Evolutionary conservation across 2,888 invertebrate species (phyloP).

Genomic region (Cheiracanthium punctorium): DNA sequence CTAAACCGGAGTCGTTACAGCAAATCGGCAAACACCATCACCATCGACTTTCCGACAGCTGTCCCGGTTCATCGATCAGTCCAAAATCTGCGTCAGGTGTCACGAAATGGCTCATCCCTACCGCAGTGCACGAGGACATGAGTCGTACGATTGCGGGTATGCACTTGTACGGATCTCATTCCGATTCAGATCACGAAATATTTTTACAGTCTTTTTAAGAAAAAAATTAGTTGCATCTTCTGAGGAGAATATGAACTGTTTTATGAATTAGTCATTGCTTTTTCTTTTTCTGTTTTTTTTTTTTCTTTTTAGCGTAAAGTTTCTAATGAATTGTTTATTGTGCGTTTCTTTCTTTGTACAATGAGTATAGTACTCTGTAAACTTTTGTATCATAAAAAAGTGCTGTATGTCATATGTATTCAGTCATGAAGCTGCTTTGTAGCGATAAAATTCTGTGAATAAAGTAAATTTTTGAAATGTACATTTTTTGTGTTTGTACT

Average conservation of each 20-base stretch:
- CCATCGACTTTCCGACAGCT: too few relatives aligned
- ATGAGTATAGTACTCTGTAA: not conserved
- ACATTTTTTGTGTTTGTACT: too few relatives aligned
- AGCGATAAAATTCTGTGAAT: too few relatives aligned
- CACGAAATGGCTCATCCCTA: conserved; percentile 61
- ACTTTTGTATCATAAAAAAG: not conserved
- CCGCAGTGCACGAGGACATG: conserved; percentile 64
- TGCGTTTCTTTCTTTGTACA: too few relatives aligned
- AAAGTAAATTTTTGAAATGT: too few relatives aligned
- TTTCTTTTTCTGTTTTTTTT: not conserved
- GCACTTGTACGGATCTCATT: conserved; percentile 66
- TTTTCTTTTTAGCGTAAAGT: not conserved
- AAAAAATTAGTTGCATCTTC: too few relatives aligned
- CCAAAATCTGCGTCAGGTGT: conserved; percentile 54
- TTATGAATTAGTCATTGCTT: not conserved
- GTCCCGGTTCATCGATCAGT: conserved; percentile 58
- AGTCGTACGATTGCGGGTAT: conserved; percentile 68
- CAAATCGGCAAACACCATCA: too few relatives aligned
- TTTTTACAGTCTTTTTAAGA: too few relatives aligned
- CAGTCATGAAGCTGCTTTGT: not conserved
- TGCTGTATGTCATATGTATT: not conserved
- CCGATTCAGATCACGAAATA: conserved; percentile 69
- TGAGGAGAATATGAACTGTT: not conserved
- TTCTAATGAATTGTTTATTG: too few relatives aligned
- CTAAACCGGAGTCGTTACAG: too few relatives aligned